Evolutionary conservation across 1,140 invertebrate genomes (phyloP).

Genomic region (Homarus americanus): DNA sequence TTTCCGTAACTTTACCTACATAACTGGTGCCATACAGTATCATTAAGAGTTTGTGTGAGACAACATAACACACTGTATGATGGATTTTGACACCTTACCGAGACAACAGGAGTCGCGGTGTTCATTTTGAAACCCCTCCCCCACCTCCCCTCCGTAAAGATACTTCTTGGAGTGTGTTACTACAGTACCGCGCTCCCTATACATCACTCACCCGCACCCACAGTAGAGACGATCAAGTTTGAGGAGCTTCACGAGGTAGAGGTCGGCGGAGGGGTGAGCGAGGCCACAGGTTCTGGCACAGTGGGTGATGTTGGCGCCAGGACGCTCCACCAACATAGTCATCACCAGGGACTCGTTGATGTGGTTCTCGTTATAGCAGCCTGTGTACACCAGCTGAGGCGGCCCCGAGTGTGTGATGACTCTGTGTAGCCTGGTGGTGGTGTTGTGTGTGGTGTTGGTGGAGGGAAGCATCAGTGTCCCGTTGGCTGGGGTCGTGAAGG

Average conservation of each 20-base stretch:
- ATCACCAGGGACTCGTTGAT: neutral
- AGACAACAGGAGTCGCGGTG: no score
- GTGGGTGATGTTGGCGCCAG: neutral
- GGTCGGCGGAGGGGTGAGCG: neutral
- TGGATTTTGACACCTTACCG: no score
- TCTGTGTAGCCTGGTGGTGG: neutral
- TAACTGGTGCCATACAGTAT: no score
- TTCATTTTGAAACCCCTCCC: no score
- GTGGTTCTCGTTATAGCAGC: neutral
- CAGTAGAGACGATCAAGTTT: neutral
- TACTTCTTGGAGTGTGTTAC: no score
- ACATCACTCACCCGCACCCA: neutral
- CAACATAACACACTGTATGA: no score
- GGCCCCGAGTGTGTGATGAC: neutral
- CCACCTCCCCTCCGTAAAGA: no score
- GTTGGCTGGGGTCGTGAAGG: neutral
- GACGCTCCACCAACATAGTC: neutral
- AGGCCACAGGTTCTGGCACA: neutral
- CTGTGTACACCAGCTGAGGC: neutral
- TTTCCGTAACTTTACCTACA: no score
- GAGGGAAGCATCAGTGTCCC: neutral
- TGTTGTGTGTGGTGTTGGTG: neutral
- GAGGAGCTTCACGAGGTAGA: neutral
- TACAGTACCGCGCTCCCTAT: no score
- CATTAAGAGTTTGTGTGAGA: no score